Evolutionary conservation across 2,797 vertebrate species (phyloP), one percentile per base, ranked within the genome.

Genomic region (Acridotheres tristis): DNA sequence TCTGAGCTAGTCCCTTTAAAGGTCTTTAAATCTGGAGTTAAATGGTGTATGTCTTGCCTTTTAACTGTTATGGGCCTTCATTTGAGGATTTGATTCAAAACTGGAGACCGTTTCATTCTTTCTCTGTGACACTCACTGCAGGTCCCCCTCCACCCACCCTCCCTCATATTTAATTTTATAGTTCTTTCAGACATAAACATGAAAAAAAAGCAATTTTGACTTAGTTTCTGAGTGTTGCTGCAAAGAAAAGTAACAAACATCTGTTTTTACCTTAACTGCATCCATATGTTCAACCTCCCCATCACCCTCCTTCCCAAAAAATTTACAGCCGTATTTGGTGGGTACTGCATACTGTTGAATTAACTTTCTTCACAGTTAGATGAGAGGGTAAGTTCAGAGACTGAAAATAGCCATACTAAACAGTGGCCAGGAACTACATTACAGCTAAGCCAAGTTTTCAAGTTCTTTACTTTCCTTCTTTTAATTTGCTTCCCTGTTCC

Each of bases 261-360:
- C 95, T 97, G 96, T 97, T 97, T 97, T 98, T 98, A 97, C 94
- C 96, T 97, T 98, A 98, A 98, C 96, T 97, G 93, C 93, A 96
- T 97, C 97, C 97, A 98, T 96, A 97, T 98, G 97, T 98, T 97
- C 94, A 97, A 94, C 94, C 77, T 97, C 95, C 94, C 95, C 96
- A 93, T 94, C 96, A 81, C 94, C 86, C 89, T 85, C 79, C 94
- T 94, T 95, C 67, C 78, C 90, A 16, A 96, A 96, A 97, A 97
- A 96, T 97, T 97, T 98, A 96, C 95, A 97, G 83, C 96, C 76
- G 84, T 96, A 88, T 94, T 96, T 96, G 91, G 90, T 96, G 65
- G 92, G 96, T 96, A 91, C 84, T 96, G 80, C 92, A 76, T 94
- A 75, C 62, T 95, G 85, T 62, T 97, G 93, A 97, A 96, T 97